phyloP scores from a whole-genome alignment of 2,888 invertebrate genomes.

The Ditula angustiorana region DNA sequence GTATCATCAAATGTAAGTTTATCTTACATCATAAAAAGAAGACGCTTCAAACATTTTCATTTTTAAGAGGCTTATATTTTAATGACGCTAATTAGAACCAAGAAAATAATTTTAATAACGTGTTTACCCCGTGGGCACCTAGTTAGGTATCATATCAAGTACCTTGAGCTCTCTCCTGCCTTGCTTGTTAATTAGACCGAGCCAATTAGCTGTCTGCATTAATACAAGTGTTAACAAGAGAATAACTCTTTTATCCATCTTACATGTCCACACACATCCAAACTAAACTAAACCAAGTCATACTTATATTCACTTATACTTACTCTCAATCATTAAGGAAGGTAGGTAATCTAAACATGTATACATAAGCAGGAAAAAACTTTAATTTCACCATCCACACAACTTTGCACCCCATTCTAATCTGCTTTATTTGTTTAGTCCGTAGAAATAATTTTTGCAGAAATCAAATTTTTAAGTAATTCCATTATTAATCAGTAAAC shows the following conservation, averaged over 20 bases:
- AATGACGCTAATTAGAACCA: constrained; percentile 10
- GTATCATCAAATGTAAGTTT: not conserved
- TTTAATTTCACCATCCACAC: too few species aligned
- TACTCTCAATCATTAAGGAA: not conserved
- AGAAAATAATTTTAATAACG: constrained; percentile 8
- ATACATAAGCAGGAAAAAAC: too few species aligned
- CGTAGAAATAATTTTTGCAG: too few species aligned
- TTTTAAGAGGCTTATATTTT: constrained; percentile 8
- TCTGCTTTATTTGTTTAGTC: too few species aligned
- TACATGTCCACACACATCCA: not conserved
- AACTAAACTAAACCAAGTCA: too few species aligned
- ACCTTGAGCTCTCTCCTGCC: constrained; percentile 6
- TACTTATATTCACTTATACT: not conserved
- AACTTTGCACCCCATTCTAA: too few species aligned
- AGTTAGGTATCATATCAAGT: constrained; percentile 4
- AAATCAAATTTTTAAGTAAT: too few species aligned
- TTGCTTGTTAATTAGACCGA: constrained; percentile 27
- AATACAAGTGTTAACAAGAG: constrained; percentile 17
- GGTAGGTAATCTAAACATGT: too few species aligned
- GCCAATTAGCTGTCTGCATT: constrained; percentile 27
- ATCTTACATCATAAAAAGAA: not conserved
- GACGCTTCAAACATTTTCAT: not conserved
- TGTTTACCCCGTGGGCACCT: constrained; percentile 11
- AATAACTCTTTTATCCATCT: constrained; percentile 10
- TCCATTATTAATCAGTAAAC: too few species aligned